Evolutionary conservation across 1,140 invertebrate species (phyloP).

Genomic region (Delia radicum): DNA sequence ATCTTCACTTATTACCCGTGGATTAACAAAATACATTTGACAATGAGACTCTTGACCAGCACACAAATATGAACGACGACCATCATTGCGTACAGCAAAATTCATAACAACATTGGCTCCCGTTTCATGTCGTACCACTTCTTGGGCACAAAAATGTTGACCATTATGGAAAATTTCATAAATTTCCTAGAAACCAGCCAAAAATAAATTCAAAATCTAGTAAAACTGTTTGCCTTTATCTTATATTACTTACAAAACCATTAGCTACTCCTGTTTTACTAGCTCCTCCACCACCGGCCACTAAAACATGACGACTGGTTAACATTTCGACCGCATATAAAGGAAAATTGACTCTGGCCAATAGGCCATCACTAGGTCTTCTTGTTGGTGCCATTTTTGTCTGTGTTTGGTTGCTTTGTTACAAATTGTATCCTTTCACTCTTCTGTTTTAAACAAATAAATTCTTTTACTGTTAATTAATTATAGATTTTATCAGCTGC

Average conservation of each 20-base stretch:
- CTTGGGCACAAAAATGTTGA: conserved; percentile 76
- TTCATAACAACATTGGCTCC: conserved; percentile 91
- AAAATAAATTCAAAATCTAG: conserved; percentile 34
- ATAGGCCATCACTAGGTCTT: conserved; percentile 63
- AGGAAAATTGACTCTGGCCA: conserved; percentile 89
- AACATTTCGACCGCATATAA: conserved; percentile 87
- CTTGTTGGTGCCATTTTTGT: conserved; percentile 45
- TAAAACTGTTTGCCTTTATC: conserved; percentile 14
- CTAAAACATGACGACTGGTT: conserved; percentile 87
- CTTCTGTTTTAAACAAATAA: background rate
- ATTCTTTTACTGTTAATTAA: background rate
- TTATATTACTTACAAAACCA: conserved; percentile 76
- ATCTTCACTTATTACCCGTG: conserved; percentile 62
- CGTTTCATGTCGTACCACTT: conserved; percentile 84
- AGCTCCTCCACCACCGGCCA: conserved; percentile 92
- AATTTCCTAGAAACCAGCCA: conserved; percentile 84
- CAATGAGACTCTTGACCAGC: conserved; percentile 91
- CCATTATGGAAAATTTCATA: conserved; percentile 87
- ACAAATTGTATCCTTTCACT: too few species aligned
- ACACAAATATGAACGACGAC: conserved; percentile 74
- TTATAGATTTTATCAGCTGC: conserved; percentile 18
- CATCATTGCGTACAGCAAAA: conserved; percentile 69
- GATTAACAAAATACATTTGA: conserved; percentile 81
- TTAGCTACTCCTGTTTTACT: conserved; percentile 94
- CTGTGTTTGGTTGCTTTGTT: background rate